A percentile compares a stretch with the other conserved stretches of the same genome.
These are phyloP conservation scores for Trichosurus vulpecula DNA, from an alignment of 2,797 vertebrate genomes.

Conservation along the genomic window DNA sequence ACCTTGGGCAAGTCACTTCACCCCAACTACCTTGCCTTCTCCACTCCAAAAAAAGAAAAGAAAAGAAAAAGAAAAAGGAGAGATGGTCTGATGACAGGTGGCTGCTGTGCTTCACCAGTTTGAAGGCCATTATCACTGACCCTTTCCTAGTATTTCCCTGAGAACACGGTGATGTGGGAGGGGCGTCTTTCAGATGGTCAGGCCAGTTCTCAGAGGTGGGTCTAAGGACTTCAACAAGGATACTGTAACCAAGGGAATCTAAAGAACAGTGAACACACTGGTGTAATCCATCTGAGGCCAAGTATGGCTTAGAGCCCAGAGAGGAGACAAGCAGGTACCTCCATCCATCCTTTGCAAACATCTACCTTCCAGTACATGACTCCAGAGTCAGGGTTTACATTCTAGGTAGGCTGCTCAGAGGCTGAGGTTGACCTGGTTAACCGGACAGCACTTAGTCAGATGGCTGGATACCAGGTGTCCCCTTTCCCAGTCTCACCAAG, in stretches of 20 bases:
- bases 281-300: not conserved
- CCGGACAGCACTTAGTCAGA: not conserved
- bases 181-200: not conserved
- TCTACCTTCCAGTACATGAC: not conserved
- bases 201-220: not conserved
- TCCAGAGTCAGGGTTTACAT: not conserved
- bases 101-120: not conserved
- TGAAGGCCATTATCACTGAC: not conserved
- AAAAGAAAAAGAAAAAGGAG: too few species aligned
- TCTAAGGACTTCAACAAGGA: not conserved
- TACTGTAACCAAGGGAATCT: fast-evolving
- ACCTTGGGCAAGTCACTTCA: too few species aligned
- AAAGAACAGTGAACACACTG: not conserved
- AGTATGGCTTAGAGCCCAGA: not conserved
- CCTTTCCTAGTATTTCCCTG: not conserved
- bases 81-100: not conserved
- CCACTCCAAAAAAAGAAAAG: too few species aligned
- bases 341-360: not conserved
- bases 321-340: not conserved
- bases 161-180: fast-evolving
- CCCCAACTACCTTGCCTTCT: too few species aligned
- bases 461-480: not conserved
- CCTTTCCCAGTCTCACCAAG: not conserved
- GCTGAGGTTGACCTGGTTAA: not conserved
- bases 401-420: not conserved